These are phyloP conservation scores for Belgica antarctica DNA, from an alignment of 2,888 invertebrate species.

Conservation along the genomic window DNA sequence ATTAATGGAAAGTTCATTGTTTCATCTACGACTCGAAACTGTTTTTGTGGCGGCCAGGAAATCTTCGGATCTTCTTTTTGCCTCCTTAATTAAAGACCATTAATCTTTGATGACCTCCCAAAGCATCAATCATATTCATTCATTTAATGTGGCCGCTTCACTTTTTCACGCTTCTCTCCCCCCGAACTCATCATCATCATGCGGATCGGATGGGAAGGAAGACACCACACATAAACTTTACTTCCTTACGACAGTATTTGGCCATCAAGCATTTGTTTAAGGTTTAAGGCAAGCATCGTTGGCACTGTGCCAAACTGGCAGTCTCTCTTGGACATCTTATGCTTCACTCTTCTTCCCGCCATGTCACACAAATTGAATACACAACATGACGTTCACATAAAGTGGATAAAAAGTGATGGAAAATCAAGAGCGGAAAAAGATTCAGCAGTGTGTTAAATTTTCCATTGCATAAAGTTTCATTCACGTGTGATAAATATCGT, in stretches of 20 bases:
- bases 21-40: slow-evolving; percentile 9
- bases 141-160: background rate
- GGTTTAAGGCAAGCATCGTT: background rate
- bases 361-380: background rate
- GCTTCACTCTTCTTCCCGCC: background rate
- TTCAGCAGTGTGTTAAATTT: background rate
- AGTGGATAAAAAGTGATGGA: slow-evolving; percentile 9
- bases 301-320: background rate
- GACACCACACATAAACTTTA: slow-evolving; percentile 1
- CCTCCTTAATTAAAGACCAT: slow-evolving; percentile 40
- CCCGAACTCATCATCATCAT: background rate
- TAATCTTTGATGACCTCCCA: slow-evolving; percentile 40
- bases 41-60: no score
- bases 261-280: slow-evolving; percentile 13
- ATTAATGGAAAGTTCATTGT: slow-evolving; percentile 40
- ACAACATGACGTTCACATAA: background rate
- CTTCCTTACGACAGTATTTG: slow-evolving; percentile 20
- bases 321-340: slow-evolving; percentile 10
- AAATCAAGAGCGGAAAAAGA: background rate
- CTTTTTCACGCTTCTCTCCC: background rate
- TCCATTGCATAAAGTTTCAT: slow-evolving; percentile 17
- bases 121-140: slow-evolving; percentile 41
- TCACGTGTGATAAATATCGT: slow-evolving; percentile 24
- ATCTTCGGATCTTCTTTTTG: background rate
- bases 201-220: background rate